These are phyloP conservation scores for Drosophila grimshawi DNA, from an alignment of 1,140 invertebrate species.

Conservation along the genomic window DNA sequence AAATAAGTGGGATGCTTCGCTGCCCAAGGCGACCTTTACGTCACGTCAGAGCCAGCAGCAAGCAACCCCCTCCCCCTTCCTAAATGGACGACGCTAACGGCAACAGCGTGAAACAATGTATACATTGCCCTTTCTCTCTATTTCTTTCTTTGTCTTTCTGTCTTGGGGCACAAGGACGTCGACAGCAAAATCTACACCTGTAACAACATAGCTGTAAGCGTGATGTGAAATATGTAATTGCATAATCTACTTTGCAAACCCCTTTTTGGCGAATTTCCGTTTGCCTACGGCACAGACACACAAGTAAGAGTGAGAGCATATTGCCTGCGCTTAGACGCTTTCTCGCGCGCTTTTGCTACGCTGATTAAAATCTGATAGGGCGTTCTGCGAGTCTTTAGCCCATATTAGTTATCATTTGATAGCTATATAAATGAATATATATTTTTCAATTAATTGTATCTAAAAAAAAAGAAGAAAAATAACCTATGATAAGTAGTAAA, in stretches of 20 bases:
- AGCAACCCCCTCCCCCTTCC: not conserved
- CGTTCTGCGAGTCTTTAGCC: conserved; percentile 34
- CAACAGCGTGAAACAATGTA: conserved; percentile 11
- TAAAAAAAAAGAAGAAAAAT: too few species aligned
- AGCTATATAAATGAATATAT: not conserved
- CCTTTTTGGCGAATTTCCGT: conserved; percentile 41
- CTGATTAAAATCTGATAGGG: conserved; percentile 34
- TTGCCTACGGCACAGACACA: conserved; percentile 19
- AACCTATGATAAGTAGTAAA: too few species aligned
- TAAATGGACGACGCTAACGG: conserved; percentile 20
- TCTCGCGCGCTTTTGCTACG: conserved; percentile 55
- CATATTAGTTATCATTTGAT: not conserved
- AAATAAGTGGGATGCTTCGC: conserved; percentile 25
- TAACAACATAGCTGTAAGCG: conserved; percentile 8
- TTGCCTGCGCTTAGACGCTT: conserved; percentile 28
- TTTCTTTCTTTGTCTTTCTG: not conserved
- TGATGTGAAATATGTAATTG: conserved; percentile 30
- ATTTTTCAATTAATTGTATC: not conserved
- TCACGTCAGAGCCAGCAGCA: conserved; percentile 26
- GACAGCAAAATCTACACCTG: conserved; percentile 15
- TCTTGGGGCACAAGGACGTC: conserved; percentile 28
- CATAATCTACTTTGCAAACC: conserved; percentile 61
- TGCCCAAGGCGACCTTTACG: conserved; percentile 39
- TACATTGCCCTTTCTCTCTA: not conserved
- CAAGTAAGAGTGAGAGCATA: conserved; percentile 32